These are phyloP conservation scores for Trachelus tabidus DNA, from an alignment of 2,888 invertebrate species.

Conservation along the genomic window DNA sequence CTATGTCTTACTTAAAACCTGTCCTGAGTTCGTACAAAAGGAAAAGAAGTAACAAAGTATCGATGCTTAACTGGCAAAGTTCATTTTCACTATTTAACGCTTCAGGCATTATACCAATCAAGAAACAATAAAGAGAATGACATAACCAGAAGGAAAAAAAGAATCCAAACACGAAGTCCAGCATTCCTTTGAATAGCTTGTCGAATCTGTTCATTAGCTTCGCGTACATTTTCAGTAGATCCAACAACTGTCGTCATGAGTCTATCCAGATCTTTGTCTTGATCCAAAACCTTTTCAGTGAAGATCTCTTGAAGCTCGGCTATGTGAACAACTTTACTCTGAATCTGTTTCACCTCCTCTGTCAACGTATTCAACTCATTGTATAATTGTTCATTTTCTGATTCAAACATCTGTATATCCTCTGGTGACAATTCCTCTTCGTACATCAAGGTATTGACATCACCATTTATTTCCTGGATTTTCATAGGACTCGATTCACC, in stretches of 20 bases:
- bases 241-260: slow-evolving; percentile 90
- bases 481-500: slow-evolving; percentile 51
- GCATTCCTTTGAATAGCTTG: slow-evolving; percentile 98
- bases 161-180: slow-evolving; percentile 91
- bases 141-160: slow-evolving; percentile 96
- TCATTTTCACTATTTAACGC: slow-evolving; percentile 9
- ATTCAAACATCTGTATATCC: slow-evolving; percentile 92
- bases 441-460: slow-evolving; percentile 54
- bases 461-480: slow-evolving; percentile 59
- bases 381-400: slow-evolving; percentile 88
- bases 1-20: neutral
- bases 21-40: neutral
- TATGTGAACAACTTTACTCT: slow-evolving; percentile 94
- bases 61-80: neutral
- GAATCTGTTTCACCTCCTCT: slow-evolving; percentile 91
- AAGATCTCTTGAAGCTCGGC: slow-evolving; percentile 95
- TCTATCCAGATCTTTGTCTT: slow-evolving; percentile 93
- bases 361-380: slow-evolving; percentile 89
- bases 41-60: neutral
- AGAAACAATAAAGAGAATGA: slow-evolving; percentile 95
- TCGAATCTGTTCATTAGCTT: slow-evolving; percentile 96
- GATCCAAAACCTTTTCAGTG: slow-evolving; percentile 94
- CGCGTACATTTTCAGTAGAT: slow-evolving; percentile 94
- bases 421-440: slow-evolving; percentile 82
- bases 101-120: slow-evolving; percentile 97